Evolutionary conservation across 2,888 invertebrate species (phyloP).

Genomic region (Ethmia dodecea): DNA sequence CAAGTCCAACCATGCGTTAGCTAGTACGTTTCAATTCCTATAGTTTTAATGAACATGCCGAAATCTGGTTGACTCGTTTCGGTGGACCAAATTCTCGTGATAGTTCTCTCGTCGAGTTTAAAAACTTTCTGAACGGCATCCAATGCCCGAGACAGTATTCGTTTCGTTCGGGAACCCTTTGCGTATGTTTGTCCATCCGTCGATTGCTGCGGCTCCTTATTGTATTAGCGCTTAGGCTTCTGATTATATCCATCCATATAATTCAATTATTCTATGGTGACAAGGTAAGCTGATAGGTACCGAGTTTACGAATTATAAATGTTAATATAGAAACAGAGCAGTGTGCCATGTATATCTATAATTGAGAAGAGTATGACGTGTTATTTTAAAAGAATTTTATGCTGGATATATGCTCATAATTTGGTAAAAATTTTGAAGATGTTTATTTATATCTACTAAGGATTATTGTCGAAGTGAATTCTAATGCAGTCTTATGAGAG

Average conservation of each 20-base stretch:
- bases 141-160: slow-evolving; percentile 49
- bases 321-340: slow-evolving; percentile 58
- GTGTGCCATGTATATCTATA: slow-evolving; percentile 74
- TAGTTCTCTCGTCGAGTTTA: slow-evolving; percentile 43
- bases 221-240: slow-evolving; percentile 69
- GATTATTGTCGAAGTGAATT: slow-evolving; percentile 49
- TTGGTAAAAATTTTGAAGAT: slow-evolving; percentile 73
- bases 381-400: slow-evolving; percentile 72
- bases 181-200: slow-evolving; percentile 39
- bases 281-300: slow-evolving; percentile 71
- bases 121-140: slow-evolving; percentile 40
- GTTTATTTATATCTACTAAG: slow-evolving; percentile 71
- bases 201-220: slow-evolving; percentile 40
- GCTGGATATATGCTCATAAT: slow-evolving; percentile 75
- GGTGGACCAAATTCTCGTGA: slow-evolving; percentile 63
- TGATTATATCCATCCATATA: slow-evolving; percentile 73
- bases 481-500: slow-evolving; percentile 54
- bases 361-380: slow-evolving; percentile 59
- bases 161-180: slow-evolving; percentile 24
- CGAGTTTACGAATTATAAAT: slow-evolving; percentile 60
- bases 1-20: slow-evolving; percentile 26
- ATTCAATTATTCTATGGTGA: slow-evolving; percentile 76
- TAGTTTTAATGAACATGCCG: slow-evolving; percentile 45
- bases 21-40: slow-evolving; percentile 60
- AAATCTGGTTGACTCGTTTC: slow-evolving; percentile 46